phyloP scores from a whole-genome alignment of 2,888 invertebrate species.

The Andrena bucephala region DNA sequence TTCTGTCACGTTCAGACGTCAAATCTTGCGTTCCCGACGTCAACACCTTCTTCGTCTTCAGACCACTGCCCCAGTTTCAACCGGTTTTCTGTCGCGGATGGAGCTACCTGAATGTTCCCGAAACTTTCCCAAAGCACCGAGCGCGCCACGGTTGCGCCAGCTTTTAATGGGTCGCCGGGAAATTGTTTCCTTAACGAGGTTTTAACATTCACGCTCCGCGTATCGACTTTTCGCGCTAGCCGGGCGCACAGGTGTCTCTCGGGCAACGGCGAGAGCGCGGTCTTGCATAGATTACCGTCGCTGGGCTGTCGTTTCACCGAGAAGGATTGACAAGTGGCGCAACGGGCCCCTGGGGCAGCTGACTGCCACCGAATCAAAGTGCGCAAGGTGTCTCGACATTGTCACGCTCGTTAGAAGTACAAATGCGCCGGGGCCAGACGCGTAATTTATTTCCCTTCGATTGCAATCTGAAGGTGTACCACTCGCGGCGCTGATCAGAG shows the following conservation, averaged over 20 bases:
- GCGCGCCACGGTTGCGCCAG: conserved; percentile 11
- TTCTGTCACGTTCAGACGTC: neutral
- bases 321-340: conserved; percentile 59
- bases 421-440: conserved; percentile 40
- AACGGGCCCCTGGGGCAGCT: conserved; percentile 67
- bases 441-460: conserved; percentile 55
- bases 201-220: neutral
- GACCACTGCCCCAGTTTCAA: conserved; percentile 34
- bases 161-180: conserved; percentile 21
- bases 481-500: conserved; percentile 24
- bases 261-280: conserved; percentile 27
- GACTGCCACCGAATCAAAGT: conserved; percentile 65
- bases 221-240: conserved; percentile 4
- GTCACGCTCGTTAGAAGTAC: conserved; percentile 60
- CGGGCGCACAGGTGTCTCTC: conserved; percentile 65
- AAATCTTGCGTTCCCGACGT: neutral
- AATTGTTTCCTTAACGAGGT: conserved; percentile 31
- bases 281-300: conserved; percentile 72
- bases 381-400: conserved; percentile 59
- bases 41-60: conserved; percentile 24
- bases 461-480: conserved; percentile 43
- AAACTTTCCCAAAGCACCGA: conserved; percentile 43
- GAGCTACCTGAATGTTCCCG: conserved; percentile 22
- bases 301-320: conserved; percentile 41
- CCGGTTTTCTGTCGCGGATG: conserved; percentile 33